A percentile compares a stretch with the other conserved stretches of the same genome.
These are phyloP conservation scores for Carlito syrichta DNA, from an alignment of 2,113 vertebrate species.

Conservation along the genomic window DNA sequence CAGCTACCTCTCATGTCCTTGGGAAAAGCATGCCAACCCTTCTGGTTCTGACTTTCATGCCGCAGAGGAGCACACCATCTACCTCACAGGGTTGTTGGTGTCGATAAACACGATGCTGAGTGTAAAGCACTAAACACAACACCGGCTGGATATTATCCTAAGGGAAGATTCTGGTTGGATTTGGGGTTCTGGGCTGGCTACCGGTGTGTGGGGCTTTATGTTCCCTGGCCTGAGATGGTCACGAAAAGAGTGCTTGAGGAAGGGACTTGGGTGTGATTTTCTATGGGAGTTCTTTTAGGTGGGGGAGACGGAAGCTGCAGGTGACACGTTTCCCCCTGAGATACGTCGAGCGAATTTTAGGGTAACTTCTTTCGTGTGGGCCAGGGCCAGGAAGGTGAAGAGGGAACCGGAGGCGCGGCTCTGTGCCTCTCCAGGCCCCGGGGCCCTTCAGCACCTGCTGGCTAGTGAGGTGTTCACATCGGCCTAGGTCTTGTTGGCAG, in stretches of 20 bases:
- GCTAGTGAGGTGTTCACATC: neutral
- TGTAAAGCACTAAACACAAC: neutral
- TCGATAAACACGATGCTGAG: neutral
- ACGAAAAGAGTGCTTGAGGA: neutral
- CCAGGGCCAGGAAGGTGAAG: neutral
- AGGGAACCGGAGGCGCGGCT: neutral
- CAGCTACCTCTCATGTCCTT: neutral
- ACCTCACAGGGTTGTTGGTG: neutral
- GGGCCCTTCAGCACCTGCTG: neutral
- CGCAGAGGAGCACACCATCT: neutral
- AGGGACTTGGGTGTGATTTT: neutral
- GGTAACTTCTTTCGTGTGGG: neutral
- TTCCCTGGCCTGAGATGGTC: neutral
- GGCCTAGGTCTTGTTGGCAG: too few species aligned
- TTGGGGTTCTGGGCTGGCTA: neutral
- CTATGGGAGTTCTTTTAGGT: neutral
- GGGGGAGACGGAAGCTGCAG: neutral
- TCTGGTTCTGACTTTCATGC: neutral
- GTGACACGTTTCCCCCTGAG: neutral
- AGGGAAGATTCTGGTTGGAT: neutral
- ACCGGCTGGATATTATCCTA: neutral
- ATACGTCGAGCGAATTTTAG: neutral
- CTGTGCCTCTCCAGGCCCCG: neutral
- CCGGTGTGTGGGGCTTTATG: neutral
- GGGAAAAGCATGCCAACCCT: neutral